Base-by-base conservation (phyloP, 2,113 vertebrate genomes). In the Pelecanoides urinatrix region DNA sequence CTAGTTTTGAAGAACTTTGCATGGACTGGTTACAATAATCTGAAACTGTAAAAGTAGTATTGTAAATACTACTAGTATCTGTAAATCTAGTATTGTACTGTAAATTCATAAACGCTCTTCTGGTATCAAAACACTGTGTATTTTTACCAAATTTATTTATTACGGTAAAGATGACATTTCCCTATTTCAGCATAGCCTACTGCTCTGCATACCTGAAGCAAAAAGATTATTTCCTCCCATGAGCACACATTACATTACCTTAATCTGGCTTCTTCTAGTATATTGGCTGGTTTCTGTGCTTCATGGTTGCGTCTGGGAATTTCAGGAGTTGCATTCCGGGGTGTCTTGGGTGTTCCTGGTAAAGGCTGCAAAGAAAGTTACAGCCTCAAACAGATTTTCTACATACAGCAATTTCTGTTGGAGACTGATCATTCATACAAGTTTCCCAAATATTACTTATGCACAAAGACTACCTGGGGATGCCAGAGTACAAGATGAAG, bases 201-300 rank as follows among this genome's bases (percentile, higher is more conserved):
- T 70, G 29, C 36, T 73, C 8, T 44, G 21, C 38, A 45, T 36
- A 59, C 6, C n/a, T 71, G 13, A 90, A 4, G 2, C 20, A 85
- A 45, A 9, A 38, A 63, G n/a, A 23, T 15, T 0, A 47, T 61
- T 81, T 87, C 65, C 49, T 77, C 55, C 40, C 53, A 8, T 50
- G 13, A 78, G 42, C 18, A 72, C 13, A 27, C 2, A 0, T 96
- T 91, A 27, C 2, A 0, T 96, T 91, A 99, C 99, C 99, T 99
- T 34, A 98, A 87, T 44, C 99, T 98, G 68, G 99, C 99, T 94
- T 99, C 98, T 93, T 99, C 99, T 44, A 99, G 96, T 3, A 98
- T 50, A 22, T 92, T 99, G 23, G 92, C 72, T 2, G 99, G 99
- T 38, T 98, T 98, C 75, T 96, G 98, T 26, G 98, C 96, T 5